These are phyloP conservation scores for Galaxea fascicularis DNA, from an alignment of 92 coral and sea anemone species.

Conservation along the genomic window DNA sequence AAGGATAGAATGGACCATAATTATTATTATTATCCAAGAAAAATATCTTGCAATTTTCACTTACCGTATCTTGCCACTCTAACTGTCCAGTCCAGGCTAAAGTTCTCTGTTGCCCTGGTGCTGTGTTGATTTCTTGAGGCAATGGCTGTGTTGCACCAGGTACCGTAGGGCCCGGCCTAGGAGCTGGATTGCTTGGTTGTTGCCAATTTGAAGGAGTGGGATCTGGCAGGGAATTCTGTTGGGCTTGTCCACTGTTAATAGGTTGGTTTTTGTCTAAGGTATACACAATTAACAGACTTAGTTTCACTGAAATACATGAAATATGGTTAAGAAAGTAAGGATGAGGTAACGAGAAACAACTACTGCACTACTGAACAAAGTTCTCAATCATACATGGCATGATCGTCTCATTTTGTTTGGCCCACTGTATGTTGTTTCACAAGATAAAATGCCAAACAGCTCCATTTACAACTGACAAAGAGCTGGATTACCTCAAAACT, in stretches of 20 bases:
- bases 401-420: too few species aligned
- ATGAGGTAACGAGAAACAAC: too few species aligned
- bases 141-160: slow-evolving; percentile 17
- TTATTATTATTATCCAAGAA: too few species aligned
- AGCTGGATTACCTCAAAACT: too few species aligned
- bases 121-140: slow-evolving; percentile 23
- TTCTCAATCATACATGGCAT: too few species aligned
- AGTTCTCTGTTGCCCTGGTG: slow-evolving; percentile 54
- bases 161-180: slow-evolving; percentile 18
- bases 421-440: too few species aligned
- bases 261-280: background rate
- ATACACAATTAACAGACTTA: background rate
- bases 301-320: too few species aligned
- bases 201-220: slow-evolving; percentile 7
- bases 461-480: too few species aligned
- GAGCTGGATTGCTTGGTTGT: background rate
- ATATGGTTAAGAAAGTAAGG: too few species aligned
- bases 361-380: too few species aligned
- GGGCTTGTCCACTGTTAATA: slow-evolving; percentile 17
- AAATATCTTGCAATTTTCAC: background rate
- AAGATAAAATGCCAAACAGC: too few species aligned
- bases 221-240: background rate
- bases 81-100: slow-evolving; percentile 91
- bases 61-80: slow-evolving; percentile 94
- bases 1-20: too few species aligned